Percentiles rank a stretch among this genome's conserved stretches.
phyloP scores from a whole-genome alignment of 2,888 invertebrate genomes.

The Homarus gammarus region DNA sequence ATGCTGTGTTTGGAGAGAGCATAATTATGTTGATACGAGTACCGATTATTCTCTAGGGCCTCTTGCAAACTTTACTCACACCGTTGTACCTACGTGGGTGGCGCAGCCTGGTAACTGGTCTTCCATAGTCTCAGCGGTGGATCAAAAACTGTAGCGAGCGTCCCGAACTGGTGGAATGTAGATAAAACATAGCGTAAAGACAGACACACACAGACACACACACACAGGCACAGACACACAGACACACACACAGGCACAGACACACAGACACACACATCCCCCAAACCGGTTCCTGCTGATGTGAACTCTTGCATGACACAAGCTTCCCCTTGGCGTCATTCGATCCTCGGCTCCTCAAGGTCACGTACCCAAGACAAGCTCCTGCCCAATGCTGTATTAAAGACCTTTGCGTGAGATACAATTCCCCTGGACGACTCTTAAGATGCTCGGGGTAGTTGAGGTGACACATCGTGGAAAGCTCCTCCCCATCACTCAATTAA shows the following conservation, averaged over 20 bases:
- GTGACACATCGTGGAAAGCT: too few relatives aligned
- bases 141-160: neutral
- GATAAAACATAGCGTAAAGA: neutral
- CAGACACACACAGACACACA: too few relatives aligned
- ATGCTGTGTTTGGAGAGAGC: too few relatives aligned
- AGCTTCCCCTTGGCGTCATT: neutral
- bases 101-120: neutral
- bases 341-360: neutral
- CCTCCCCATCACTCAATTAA: too few relatives aligned
- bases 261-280: neutral
- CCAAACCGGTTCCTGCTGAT: neutral
- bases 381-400: neutral
- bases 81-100: too few relatives aligned
- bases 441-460: too few relatives aligned
- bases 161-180: neutral
- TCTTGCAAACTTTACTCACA: too few relatives aligned
- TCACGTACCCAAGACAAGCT: neutral
- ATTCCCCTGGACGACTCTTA: too few relatives aligned
- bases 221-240: too few relatives aligned
- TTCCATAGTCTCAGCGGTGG: neutral
- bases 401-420: too few relatives aligned
- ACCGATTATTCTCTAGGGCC: too few relatives aligned
- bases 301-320: neutral
- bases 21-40: too few relatives aligned
- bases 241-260: neutral